phyloP scores from a whole-genome alignment of 2,797 vertebrate species.

The Hipposideros larvatus region DNA sequence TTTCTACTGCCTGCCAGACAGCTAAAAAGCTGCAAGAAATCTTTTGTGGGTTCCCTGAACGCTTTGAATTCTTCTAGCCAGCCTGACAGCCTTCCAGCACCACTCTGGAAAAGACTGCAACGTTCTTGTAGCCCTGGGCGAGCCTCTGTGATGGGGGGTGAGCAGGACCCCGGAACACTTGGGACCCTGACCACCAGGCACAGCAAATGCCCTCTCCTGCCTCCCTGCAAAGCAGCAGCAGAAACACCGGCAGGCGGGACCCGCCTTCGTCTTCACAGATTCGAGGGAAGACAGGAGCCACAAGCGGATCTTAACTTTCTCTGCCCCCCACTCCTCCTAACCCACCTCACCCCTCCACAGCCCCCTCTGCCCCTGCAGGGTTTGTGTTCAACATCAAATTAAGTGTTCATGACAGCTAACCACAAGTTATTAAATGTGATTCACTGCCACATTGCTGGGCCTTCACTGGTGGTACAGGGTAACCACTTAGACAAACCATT shows the following conservation, averaged over 20 bases:
- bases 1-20: constrained; percentile 80
- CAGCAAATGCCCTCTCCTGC: background rate
- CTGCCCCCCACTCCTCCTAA: background rate
- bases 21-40: constrained; percentile 80
- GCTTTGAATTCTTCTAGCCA: constrained; percentile 75
- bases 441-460: constrained; percentile 91
- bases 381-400: constrained; percentile 93
- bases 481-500: constrained; percentile 82
- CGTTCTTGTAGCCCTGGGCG: constrained; percentile 15
- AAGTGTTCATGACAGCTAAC: constrained; percentile 95
- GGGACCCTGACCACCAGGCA: constrained; percentile 19
- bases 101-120: constrained; percentile 59
- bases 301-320: constrained; percentile 62
- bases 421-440: constrained; percentile 95
- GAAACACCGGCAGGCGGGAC: background rate
- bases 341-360: constrained; percentile 61
- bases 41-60: constrained; percentile 81
- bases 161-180: constrained; percentile 37
- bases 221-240: background rate
- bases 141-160: constrained; percentile 27
- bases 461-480: constrained; percentile 83
- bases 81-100: constrained; percentile 73
- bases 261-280: background rate
- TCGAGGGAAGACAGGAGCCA: constrained; percentile 20
- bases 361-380: constrained; percentile 78